These are phyloP conservation scores for Leptobrachium leishanense DNA, from an alignment of 2,113 vertebrate species.

Conservation along the genomic window DNA sequence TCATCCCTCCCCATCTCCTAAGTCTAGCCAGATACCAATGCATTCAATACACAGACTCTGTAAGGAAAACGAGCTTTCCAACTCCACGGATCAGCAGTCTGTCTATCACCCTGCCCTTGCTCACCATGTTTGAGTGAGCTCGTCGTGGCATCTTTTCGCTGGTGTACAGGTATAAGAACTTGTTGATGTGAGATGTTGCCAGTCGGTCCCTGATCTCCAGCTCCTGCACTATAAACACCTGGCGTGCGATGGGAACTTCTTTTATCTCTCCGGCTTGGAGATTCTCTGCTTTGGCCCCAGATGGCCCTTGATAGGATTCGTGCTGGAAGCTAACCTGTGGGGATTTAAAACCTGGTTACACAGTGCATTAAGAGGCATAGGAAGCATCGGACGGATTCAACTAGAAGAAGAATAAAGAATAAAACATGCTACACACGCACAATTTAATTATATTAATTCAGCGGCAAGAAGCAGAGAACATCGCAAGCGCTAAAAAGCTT, in stretches of 20 bases:
- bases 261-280: slow-evolving; percentile 48
- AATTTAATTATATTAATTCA: too few relatives aligned
- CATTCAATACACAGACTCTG: too few relatives aligned
- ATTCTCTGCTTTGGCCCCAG: slow-evolving; percentile 42
- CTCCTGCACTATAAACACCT: slow-evolving; percentile 91
- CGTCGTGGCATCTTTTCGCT: slow-evolving; percentile 87
- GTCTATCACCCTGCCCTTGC: slow-evolving; percentile 3
- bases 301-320: slow-evolving; percentile 70
- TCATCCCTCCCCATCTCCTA: too few relatives aligned
- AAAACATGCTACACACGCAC: too few relatives aligned
- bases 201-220: slow-evolving; percentile 86
- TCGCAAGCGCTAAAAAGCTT: too few relatives aligned
- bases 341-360: not conserved
- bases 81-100: too few relatives aligned
- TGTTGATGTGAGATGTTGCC: slow-evolving; percentile 88
- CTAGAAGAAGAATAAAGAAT: too few relatives aligned
- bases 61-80: too few relatives aligned
- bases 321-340: slow-evolving; percentile 89
- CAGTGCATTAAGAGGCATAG: too few relatives aligned
- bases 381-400: too few relatives aligned
- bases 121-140: slow-evolving; percentile 89
- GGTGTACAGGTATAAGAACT: slow-evolving; percentile 89
- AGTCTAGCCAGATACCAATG: too few relatives aligned
- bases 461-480: too few relatives aligned
- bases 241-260: slow-evolving; percentile 83